A percentile compares a stretch with the other conserved stretches of the same genome.
These are phyloP conservation scores for Panonychus citri DNA, from an alignment of 1,140 invertebrate genomes.

Conservation along the genomic window DNA sequence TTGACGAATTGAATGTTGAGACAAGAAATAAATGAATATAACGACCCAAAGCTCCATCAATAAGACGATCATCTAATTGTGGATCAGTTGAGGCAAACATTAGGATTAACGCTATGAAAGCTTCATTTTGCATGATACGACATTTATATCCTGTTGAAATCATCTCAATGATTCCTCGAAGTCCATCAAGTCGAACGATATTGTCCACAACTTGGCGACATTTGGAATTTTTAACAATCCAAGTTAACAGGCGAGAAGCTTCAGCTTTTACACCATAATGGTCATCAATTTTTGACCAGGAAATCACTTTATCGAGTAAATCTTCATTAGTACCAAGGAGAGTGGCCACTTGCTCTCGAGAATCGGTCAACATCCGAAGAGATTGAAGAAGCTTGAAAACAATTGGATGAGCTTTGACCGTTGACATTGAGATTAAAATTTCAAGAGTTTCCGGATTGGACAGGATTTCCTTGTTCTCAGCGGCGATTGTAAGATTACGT, in stretches of 20 bases:
- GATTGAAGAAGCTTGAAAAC: constrained; percentile 66
- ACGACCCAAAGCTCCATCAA: background rate
- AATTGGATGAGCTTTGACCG: constrained; percentile 47
- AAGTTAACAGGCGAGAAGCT: constrained; percentile 52
- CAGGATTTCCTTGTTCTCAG: constrained; percentile 14
- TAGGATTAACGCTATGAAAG: constrained; percentile 26
- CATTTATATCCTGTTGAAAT: constrained; percentile 41
- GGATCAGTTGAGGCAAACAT: constrained; percentile 14
- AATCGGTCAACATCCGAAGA: constrained; percentile 56
- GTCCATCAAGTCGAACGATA: constrained; percentile 38
- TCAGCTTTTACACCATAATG: constrained; percentile 56
- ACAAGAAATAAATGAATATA: background rate
- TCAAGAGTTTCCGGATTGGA: background rate
- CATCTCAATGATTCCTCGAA: constrained; percentile 52
- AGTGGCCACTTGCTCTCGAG: constrained; percentile 39
- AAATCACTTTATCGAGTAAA: constrained; percentile 38
- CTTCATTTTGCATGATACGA: constrained; percentile 67
- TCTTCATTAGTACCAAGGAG: constrained; percentile 31
- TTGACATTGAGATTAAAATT: constrained; percentile 28
- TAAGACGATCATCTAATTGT: background rate
- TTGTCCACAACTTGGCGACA: constrained; percentile 33
- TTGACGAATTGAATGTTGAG: background rate
- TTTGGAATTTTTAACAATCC: constrained; percentile 48
- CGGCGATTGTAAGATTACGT: constrained; percentile 53
- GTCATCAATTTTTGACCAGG: constrained; percentile 51